Evolutionary conservation across 2,797 vertebrate species (phyloP).

Genomic region (Pagetopsis macropterus): DNA sequence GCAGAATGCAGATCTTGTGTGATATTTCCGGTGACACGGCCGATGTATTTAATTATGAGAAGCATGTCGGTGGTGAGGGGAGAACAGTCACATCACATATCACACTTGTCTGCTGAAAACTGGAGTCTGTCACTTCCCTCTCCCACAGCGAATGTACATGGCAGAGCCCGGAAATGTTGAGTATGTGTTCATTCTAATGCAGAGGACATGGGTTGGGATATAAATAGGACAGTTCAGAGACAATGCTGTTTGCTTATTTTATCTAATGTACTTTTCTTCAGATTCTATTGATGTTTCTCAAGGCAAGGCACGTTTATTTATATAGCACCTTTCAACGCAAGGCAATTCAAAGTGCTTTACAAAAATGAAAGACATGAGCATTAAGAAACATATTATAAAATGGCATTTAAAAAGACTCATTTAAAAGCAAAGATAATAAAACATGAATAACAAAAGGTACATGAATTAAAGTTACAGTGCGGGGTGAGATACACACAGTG

Average conservation of each 20-base stretch:
- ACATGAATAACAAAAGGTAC: too few relatives aligned
- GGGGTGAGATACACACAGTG: too few relatives aligned
- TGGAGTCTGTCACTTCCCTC: constrained; percentile 59
- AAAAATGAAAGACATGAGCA: too few relatives aligned
- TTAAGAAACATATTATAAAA: too few relatives aligned
- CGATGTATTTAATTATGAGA: constrained; percentile 51
- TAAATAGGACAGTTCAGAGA: constrained; percentile 20
- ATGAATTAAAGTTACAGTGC: too few relatives aligned
- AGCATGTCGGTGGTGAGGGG: constrained; percentile 60
- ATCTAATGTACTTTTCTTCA: not conserved
- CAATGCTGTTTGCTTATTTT: not conserved
- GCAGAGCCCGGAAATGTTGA: constrained; percentile 61
- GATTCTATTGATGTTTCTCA: constrained; percentile 1
- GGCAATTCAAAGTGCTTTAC: too few relatives aligned
- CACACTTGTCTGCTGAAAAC: constrained; percentile 71
- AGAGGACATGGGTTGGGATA: constrained; percentile 35
- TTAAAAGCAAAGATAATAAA: too few relatives aligned
- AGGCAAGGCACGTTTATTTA: not conserved
- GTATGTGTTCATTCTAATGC: constrained; percentile 44
- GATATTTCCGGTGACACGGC: constrained; percentile 47
- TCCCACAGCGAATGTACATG: constrained; percentile 62
- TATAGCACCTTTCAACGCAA: too few relatives aligned
- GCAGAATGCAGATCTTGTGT: constrained; percentile 20
- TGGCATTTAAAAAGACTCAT: too few relatives aligned
- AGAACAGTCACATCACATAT: constrained; percentile 69